These are phyloP conservation scores for Gila robusta DNA, from an alignment of 2,797 vertebrate genomes.

Conservation along the genomic window DNA sequence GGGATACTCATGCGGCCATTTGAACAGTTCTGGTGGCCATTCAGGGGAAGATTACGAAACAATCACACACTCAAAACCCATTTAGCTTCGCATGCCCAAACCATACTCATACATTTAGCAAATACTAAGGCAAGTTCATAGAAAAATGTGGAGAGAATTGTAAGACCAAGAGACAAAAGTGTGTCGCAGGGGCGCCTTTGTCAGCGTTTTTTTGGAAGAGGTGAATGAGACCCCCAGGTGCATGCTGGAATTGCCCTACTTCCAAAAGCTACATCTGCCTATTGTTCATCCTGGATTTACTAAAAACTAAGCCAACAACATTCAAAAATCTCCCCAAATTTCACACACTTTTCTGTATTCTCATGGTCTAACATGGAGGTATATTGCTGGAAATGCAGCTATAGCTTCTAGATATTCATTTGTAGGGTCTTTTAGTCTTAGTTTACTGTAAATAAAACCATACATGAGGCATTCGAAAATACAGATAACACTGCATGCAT, in stretches of 20 bases:
- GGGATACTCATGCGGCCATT: background rate
- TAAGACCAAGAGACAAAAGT: constrained; percentile 33
- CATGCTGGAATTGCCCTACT: constrained; percentile 74
- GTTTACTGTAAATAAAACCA: background rate
- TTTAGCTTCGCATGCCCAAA: background rate
- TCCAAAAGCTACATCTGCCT: constrained; percentile 65
- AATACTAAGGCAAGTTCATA: constrained; percentile 49
- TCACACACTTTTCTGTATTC: background rate
- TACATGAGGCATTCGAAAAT: background rate
- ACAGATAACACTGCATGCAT: background rate
- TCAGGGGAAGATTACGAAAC: background rate
- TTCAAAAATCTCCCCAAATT: background rate
- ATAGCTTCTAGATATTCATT: background rate
- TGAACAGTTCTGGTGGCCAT: background rate
- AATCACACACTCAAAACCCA: constrained; percentile 42
- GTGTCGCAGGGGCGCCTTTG: constrained; percentile 66
- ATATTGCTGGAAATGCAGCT: background rate
- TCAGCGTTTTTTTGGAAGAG: constrained; percentile 74
- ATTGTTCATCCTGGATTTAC: constrained; percentile 43
- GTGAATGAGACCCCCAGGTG: constrained; percentile 77
- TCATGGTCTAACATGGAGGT: background rate
- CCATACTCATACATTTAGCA: constrained; percentile 4
- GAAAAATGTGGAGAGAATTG: constrained; percentile 8
- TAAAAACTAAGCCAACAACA: constrained; percentile 27
- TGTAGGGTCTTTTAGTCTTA: background rate